These are phyloP conservation scores for Synergus itoensis DNA, from an alignment of 2,888 invertebrate species.

Conservation along the genomic window DNA sequence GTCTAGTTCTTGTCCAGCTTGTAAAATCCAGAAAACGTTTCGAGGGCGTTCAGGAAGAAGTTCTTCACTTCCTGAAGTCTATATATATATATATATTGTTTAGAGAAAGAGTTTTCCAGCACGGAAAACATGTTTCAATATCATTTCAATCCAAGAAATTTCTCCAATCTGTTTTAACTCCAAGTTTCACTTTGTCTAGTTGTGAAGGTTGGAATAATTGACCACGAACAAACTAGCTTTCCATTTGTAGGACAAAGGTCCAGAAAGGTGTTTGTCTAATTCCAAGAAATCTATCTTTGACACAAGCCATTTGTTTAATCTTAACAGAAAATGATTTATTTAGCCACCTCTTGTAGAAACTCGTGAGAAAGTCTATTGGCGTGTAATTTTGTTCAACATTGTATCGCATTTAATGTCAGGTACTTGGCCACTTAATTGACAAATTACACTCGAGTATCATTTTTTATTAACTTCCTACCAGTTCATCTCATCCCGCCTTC, in stretches of 20 bases:
- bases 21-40: constrained; percentile 32
- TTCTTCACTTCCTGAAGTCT: neutral
- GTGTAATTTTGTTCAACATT: neutral
- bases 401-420: constrained; percentile 13
- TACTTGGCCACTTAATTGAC: constrained; percentile 15
- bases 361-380: neutral
- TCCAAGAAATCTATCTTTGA: neutral
- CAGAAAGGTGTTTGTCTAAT: neutral
- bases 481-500: constrained; percentile 11
- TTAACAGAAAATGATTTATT: neutral
- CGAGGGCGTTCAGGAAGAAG: constrained; percentile 31
- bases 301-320: neutral
- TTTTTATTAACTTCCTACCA: constrained; percentile 29
- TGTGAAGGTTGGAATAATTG: neutral
- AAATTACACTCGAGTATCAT: constrained; percentile 17
- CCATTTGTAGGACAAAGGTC: neutral
- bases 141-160: constrained; percentile 4
- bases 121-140: neutral
- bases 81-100: neutral
- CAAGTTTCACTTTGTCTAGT: constrained; percentile 3
- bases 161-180: neutral
- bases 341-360: neutral
- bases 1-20: constrained; percentile 22
- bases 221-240: neutral
- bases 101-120: neutral